Base-by-base conservation (phyloP, 2,888 invertebrate genomes). In the Drosophila austrosaltans region DNA sequence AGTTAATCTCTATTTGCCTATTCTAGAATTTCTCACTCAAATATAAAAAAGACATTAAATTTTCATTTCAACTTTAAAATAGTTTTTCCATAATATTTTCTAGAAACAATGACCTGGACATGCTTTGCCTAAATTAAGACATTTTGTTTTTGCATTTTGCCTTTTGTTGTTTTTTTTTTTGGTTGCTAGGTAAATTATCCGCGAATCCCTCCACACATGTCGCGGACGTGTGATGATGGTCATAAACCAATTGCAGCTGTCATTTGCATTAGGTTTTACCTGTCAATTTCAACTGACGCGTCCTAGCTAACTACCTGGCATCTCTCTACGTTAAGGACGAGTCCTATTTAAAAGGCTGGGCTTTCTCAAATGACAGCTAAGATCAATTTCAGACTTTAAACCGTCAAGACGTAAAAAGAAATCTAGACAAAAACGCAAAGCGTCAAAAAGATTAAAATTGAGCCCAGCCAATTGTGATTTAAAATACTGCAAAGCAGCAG, bases 221-320 rank as follows among this genome's bases (percentile, higher is more conserved):
- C 48, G 32, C 60, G 53, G 86, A 85, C 44, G 70, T 82, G 82
- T 30, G 30, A 30, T 30, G 30, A 62, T 48, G 36, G 4, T 20
- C 69, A 77, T 83, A 83, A 83, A 20, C 12, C 87, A 89, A 83
- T 16, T 8, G 71, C 80, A 79, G 77, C 67, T 75, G 75, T 25
- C 39, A 12, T 3, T 36, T 0, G 6, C 1, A 22, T 5, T 8
- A 32, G 7, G 32, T 2, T 39, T 57, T 57, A 57, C 57, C 57
- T 57, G 57, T 20, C 8, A 6, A 20, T 2, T 7, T 0, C 7
- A 48, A 22, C 53, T 53, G 12, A 22, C 28, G 28, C 22, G 12
- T 39, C 57, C 57, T 39, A 1, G 10, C 30, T 30, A 30, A 0
- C 39, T 57, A 57, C 57, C 57, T 57, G 57, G 2, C 1, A 1